Evolutionary conservation across 2,797 vertebrate species (phyloP), one percentile per base, ranked within the genome.

Genomic region (Tympanoctomys barrerae): DNA sequence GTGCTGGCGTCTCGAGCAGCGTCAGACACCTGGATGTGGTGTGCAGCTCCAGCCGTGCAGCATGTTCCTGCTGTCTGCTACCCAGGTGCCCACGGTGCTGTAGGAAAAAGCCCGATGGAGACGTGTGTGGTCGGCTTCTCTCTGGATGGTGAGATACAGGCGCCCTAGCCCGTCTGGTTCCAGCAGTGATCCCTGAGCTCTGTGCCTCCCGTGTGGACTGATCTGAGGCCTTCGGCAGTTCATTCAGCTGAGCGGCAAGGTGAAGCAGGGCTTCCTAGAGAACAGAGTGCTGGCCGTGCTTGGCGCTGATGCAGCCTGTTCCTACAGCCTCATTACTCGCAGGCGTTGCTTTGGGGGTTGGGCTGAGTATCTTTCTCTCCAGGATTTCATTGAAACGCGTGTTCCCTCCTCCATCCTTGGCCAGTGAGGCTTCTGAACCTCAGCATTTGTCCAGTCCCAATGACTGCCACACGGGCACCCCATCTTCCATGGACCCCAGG

Each of bases 221-320:
- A 99, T 98, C 99, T 97, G 99, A 99, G 70, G 99, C 99, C 97
- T 99, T 99, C 49, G 99, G 99, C 98, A 99, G 98, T 94, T 99
- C 99, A 26, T 98, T 99, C 98, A 99, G 98, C 97, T 99, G 99
- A 96, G 99, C 99, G 99, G 98, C 33, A 99, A 98, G 4, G 99
- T 99, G 19, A 98, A 97, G 98, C 99, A 99, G 39, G 99, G 99
- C 99, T 99, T 99, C 98, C 99, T 99, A 5, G 99, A 99, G 80
- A 61, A 61, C 99, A 98, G 99, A 99, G 98, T 99, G 99, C 99
- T 28, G 28, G 28, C 62, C 28, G 1, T 99, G 99, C 96, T 99
- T 99, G 36, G 99, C 99, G 57, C 99, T 99, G 98, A 99, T 99
- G 98, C 99, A 99, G 98, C 99, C 99, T 98, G 99, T 99, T 97